A percentile compares a stretch with the other conserved stretches of the same genome.
Conservation (phyloP, 53 echinoderm and acorn worm genomes). For the Glandiceps talaboti region DNA sequence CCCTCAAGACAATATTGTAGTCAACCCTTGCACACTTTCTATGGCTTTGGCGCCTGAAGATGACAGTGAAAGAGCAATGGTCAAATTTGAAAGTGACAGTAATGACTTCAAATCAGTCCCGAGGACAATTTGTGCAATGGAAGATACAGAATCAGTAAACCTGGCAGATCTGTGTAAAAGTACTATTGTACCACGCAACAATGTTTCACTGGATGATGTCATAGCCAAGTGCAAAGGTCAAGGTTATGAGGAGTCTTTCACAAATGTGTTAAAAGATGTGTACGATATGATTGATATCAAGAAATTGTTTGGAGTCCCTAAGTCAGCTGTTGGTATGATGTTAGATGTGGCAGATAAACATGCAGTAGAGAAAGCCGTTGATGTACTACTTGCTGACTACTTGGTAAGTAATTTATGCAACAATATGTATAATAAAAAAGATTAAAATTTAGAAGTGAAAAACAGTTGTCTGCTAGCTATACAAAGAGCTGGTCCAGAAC, state of each 20-base stretch:
- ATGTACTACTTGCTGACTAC: background rate
- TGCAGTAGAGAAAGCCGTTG: background rate
- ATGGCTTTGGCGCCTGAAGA: background rate
- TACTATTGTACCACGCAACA: background rate
- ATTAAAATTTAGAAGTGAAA: too few relatives aligned
- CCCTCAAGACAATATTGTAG: slow-evolving; percentile 31
- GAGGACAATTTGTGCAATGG: background rate
- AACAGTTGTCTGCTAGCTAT: too few relatives aligned
- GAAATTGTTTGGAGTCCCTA: background rate
- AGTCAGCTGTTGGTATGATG: background rate
- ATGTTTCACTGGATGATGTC: background rate
- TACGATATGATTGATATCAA: background rate
- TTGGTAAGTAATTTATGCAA: background rate
- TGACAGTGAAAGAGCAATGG: background rate
- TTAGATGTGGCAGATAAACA: background rate
- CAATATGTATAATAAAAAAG: too few relatives aligned
- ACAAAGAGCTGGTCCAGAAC: too few relatives aligned
- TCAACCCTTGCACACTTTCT: slow-evolving; percentile 20
- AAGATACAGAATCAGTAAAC: background rate
- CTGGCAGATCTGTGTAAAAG: background rate
- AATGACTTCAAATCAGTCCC: too few relatives aligned
- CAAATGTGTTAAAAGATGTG: background rate
- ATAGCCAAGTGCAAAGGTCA: background rate
- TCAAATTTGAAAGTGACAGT: background rate
- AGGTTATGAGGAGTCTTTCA: background rate